Evolutionary conservation across 2,888 invertebrate species (phyloP).

Genomic region (Saturnia japonica): DNA sequence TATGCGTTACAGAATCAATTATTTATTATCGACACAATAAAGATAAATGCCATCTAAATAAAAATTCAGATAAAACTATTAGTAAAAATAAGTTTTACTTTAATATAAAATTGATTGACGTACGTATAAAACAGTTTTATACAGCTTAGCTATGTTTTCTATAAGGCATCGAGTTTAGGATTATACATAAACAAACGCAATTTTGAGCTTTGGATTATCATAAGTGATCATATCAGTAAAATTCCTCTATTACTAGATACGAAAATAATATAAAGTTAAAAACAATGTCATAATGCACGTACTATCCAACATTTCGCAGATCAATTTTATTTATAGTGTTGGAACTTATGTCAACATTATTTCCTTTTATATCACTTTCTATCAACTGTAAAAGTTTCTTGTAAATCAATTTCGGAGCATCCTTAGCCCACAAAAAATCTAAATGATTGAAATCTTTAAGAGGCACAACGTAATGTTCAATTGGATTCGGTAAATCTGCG

Average conservation of each 20-base stretch:
- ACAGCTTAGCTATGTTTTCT: neutral
- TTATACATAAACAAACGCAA: neutral
- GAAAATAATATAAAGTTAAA: neutral
- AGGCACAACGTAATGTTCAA: slow-evolving; percentile 83
- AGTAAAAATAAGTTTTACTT: too few relatives aligned
- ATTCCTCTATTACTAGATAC: neutral
- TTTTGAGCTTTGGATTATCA: neutral
- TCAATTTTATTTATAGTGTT: neutral
- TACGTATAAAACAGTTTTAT: neutral
- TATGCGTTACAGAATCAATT: too few relatives aligned
- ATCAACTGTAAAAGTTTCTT: slow-evolving; percentile 72
- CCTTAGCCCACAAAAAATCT: slow-evolving; percentile 86
- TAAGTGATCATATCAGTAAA: neutral
- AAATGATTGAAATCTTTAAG: slow-evolving; percentile 86
- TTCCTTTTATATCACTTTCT: slow-evolving; percentile 49
- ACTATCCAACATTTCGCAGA: neutral
- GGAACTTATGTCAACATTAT: neutral
- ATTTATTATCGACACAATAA: too few relatives aligned
- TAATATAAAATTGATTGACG: too few relatives aligned
- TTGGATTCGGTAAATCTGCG: slow-evolving; percentile 75
- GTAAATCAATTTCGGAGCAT: slow-evolving; percentile 84
- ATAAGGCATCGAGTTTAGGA: neutral
- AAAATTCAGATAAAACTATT: too few relatives aligned
- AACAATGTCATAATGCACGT: neutral
- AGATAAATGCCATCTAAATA: too few relatives aligned